A percentile compares a stretch with the other conserved stretches of the same genome.
phyloP scores from a whole-genome alignment of 2,888 invertebrate genomes.

The Ecdyonurus torrentis region DNA sequence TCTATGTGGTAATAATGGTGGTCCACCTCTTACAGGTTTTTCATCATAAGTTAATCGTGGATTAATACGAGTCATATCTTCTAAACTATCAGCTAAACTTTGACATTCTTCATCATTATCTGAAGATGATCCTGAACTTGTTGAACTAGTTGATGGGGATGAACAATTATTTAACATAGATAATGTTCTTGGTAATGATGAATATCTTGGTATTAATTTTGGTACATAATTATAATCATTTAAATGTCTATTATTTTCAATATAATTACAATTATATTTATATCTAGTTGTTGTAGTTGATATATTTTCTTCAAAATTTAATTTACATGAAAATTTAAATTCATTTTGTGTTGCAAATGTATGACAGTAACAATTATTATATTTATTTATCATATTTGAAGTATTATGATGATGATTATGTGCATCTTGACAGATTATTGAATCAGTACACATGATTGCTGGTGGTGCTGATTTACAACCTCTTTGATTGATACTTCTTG shows the following conservation, averaged over 20 bases:
- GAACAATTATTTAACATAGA: neutral
- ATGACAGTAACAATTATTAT: neutral
- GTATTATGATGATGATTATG: neutral
- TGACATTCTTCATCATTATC: neutral
- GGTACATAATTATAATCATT: neutral
- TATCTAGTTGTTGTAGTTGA: neutral
- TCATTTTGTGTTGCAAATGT: neutral
- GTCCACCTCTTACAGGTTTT: neutral
- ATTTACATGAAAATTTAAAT: neutral
- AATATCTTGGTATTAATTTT: neutral
- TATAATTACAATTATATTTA: neutral
- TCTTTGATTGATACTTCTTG: neutral
- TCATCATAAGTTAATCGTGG: neutral
- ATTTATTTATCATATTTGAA: neutral
- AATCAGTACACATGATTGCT: neutral
- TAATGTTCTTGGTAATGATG: neutral
- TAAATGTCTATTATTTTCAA: neutral
- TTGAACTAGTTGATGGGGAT: neutral
- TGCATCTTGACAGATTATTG: neutral
- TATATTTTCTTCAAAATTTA: neutral
- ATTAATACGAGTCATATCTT: neutral
- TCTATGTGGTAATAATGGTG: neutral
- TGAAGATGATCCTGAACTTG: neutral
- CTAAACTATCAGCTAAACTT: conserved; percentile 1
- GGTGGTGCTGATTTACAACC: neutral